These are phyloP conservation scores for Propithecus deckenii DNA, from an alignment of 2,797 vertebrate species.

Conservation along the genomic window DNA sequence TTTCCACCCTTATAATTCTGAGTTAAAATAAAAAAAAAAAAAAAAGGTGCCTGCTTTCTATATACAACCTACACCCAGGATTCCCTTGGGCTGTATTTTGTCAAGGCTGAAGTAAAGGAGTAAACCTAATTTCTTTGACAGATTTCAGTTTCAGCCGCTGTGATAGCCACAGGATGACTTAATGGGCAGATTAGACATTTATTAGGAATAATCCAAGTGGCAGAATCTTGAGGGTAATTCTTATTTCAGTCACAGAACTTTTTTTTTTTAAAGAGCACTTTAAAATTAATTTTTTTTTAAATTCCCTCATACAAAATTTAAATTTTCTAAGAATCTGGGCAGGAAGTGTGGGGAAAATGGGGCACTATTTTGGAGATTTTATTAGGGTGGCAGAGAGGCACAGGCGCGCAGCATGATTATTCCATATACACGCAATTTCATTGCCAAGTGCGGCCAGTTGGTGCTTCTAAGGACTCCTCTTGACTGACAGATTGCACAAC, in stretches of 20 bases:
- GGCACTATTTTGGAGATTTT: not conserved
- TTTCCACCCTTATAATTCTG: not conserved
- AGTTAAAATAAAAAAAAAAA: not conserved
- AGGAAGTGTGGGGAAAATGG: not conserved
- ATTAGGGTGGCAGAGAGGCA: slow-evolving; percentile 46
- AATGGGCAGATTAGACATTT: not conserved
- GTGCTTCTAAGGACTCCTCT: slow-evolving; percentile 64
- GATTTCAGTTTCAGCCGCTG: slow-evolving; percentile 9
- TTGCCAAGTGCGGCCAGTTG: slow-evolving; percentile 74
- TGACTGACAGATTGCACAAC: slow-evolving; percentile 67
- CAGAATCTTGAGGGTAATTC: not conserved
- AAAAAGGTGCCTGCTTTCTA: not conserved
- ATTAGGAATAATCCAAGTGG: not conserved
- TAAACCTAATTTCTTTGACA: slow-evolving; percentile 24
- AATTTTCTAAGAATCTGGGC: not conserved
- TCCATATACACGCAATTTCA: slow-evolving; percentile 26
- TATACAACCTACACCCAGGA: not conserved
- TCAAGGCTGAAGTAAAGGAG: not conserved
- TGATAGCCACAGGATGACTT: not conserved
- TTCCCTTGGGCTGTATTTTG: not conserved
- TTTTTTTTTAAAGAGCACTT: not conserved
- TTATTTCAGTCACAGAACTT: slow-evolving; percentile 8
- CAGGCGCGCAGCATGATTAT: slow-evolving; percentile 52
- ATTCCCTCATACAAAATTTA: not conserved
- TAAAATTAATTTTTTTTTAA: not conserved